These are phyloP conservation scores for Merluccius polli DNA, from an alignment of 2,797 vertebrate genomes.

Conservation along the genomic window DNA sequence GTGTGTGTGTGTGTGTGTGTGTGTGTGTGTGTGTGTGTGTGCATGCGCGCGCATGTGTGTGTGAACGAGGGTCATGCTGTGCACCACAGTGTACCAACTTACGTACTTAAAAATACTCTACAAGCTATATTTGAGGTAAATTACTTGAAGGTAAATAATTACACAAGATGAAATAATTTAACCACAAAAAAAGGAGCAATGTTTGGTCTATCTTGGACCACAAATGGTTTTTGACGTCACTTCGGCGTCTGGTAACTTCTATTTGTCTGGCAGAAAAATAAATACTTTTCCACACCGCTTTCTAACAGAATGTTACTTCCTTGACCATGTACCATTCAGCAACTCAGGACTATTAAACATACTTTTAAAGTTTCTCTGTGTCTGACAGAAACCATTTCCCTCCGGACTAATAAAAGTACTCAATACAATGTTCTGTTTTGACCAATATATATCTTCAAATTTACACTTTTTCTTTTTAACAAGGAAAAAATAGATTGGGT, in stretches of 20 bases:
- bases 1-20: too few species aligned
- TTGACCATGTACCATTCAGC: too few species aligned
- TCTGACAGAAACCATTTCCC: not conserved
- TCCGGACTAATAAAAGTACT: not conserved
- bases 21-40: too few species aligned
- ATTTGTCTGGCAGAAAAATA: not conserved
- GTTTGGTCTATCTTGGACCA: not conserved
- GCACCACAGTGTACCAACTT: slow-evolving; percentile 25
- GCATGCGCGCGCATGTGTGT: too few species aligned
- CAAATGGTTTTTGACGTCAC: not conserved
- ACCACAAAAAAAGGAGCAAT: not conserved
- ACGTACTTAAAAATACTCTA: not conserved
- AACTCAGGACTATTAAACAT: too few species aligned
- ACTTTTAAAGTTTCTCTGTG: too few species aligned
- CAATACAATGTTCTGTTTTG: not conserved
- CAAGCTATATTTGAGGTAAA: not conserved
- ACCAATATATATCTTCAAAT: not conserved
- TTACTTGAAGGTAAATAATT: not conserved
- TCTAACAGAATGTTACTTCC: too few species aligned
- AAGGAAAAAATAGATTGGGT: too few species aligned
- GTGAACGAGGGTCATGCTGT: slow-evolving; percentile 29
- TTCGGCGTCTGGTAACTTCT: not conserved
- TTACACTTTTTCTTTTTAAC: too few species aligned
- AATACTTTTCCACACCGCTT: too few species aligned
- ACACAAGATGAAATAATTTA: not conserved